Conservation (phyloP, 2,113 vertebrate species). For the Sinosuthora webbiana region DNA sequence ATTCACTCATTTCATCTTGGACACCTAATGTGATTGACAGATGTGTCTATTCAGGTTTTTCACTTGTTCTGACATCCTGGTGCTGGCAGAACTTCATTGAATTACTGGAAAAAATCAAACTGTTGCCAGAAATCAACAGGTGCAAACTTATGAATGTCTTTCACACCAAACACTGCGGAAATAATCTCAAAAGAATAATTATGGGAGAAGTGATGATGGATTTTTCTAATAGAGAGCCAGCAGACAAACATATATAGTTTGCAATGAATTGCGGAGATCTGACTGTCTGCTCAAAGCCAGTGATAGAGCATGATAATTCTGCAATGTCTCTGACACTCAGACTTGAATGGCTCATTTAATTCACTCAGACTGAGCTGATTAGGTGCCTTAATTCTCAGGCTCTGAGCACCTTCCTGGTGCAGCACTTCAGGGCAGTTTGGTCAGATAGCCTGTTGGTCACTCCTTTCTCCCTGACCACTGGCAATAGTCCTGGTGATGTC, state of each 20-base stretch:
- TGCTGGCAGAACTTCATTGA: constrained; percentile 31
- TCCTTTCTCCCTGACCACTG: not conserved
- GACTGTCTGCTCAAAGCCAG: not conserved
- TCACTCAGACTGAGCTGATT: not conserved
- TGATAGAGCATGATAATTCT: not conserved
- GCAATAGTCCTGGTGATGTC: not conserved
- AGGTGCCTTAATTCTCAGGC: not conserved
- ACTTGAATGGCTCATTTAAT: not conserved
- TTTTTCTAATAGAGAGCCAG: not conserved
- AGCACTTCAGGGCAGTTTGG: not conserved
- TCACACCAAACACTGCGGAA: not conserved
- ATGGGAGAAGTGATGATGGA: not conserved
- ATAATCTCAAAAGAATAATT: constrained; percentile 38
- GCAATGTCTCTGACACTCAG: not conserved
- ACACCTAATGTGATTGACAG: constrained; percentile 46
- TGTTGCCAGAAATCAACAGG: constrained; percentile 48
- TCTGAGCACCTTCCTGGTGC: not conserved
- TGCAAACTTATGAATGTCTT: constrained; percentile 42
- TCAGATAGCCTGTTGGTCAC: not conserved
- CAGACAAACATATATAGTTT: not conserved
- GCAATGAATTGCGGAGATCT: not conserved
- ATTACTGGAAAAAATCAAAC: constrained; percentile 37
- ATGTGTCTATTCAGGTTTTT: constrained; percentile 36
- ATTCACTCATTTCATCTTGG: constrained; percentile 37
- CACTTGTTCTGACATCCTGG: constrained; percentile 38